Base-by-base conservation (phyloP, 2,113 vertebrate species). In the Rhinopithecus roxellana region DNA sequence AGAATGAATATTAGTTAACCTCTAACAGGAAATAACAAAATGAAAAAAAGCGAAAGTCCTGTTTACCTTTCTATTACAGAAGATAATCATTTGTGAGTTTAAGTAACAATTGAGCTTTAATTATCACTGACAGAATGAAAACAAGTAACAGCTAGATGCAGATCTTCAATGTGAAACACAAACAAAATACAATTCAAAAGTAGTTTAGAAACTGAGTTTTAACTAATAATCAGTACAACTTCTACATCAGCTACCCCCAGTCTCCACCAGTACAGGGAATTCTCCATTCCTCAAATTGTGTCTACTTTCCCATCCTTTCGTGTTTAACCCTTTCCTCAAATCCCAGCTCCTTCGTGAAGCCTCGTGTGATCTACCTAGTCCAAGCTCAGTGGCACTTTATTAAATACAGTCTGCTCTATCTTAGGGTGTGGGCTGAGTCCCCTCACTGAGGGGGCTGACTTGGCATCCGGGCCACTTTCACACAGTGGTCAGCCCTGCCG, bases 31-130 rank as follows among this genome's bases (percentile, higher is more conserved):
- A 90, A 94, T 50, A 90, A 77, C 72, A 82, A 64, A 64, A 27
- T 55, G 30, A 92, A 59, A 35, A 89, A 80, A 90, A 95, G 30
- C 72, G 89, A n/a, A 93, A 93, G 72, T 81, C 61, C 43, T 11
- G 5, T 87, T 79, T 43, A 43, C 43, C 20, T 27, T 93, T 89
- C 45, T 90, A 74, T 79, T 30, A 69, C 23, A 20, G 17, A 67
- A 90, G 82, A 85, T 52, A 67, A 85, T 45, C 77, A 90, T 57
- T 27, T 88, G 59, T 70, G 95, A 64, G 32, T 79, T 81, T 87
- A 84, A 75, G 80, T 61, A 74, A 75, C 40, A 79, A 61, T 22
- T 72, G 43, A 43, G 50, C 17, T 43, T 93, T 72, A 48, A 45
- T 38, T 23, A 12, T 52, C 20, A n/a, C 40, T 20, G 43, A 59